Evolutionary conservation across 1,140 invertebrate genomes (phyloP).

Genomic region (Choristoneura fumiferana): DNA sequence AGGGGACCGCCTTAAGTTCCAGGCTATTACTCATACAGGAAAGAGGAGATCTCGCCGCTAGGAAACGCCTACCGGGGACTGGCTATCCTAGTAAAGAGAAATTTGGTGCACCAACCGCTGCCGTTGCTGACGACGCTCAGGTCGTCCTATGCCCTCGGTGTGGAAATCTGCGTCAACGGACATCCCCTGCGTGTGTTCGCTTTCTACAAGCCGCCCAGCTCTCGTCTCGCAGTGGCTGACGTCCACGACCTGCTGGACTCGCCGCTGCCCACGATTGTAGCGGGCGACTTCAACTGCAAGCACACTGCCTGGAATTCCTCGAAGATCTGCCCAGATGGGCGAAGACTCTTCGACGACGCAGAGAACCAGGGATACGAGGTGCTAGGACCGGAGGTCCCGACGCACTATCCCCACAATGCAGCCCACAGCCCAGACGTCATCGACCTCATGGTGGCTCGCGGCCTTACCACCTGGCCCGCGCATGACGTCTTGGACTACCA

Average conservation of each 20-base stretch:
- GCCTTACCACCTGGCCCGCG: too few species aligned
- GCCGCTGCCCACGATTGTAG: too few species aligned
- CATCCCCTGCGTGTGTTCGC: too few species aligned
- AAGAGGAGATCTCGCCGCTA: neutral
- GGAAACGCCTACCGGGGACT: too few species aligned
- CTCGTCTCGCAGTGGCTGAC: too few species aligned
- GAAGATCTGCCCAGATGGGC: conserved; percentile 1
- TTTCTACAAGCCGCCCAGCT: too few species aligned
- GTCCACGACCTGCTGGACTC: too few species aligned
- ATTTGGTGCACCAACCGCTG: conserved; percentile 5
- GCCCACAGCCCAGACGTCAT: neutral
- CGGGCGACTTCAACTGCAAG: too few species aligned
- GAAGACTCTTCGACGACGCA: too few species aligned
- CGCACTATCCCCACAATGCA: neutral
- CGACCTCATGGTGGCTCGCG: too few species aligned
- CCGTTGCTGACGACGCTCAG: neutral
- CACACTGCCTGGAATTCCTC: too few species aligned
- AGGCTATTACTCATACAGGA: neutral
- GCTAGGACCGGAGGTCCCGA: conserved; percentile 18
- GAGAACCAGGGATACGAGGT: conserved; percentile 9
- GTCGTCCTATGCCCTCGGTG: neutral
- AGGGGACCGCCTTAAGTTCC: neutral
- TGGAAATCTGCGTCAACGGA: too few species aligned
- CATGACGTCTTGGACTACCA: neutral
- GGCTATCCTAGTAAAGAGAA: neutral